Evolutionary conservation across 2,888 invertebrate species (phyloP), one percentile per base, ranked within the genome.

Genomic region (Clostera curtula): DNA sequence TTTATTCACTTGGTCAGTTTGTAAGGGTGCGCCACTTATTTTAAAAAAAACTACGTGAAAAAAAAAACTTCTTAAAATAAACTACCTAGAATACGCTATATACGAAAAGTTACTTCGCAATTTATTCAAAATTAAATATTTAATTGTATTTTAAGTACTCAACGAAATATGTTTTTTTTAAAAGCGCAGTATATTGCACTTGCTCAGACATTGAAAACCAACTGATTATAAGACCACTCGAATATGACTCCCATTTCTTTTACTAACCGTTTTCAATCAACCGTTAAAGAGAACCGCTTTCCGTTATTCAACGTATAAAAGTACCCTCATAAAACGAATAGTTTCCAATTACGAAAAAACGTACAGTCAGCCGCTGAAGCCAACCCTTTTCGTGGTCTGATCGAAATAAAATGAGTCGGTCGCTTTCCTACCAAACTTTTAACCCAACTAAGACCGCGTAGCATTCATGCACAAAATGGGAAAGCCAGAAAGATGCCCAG

Each of bases 401-500:
- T 65, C 60, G 48, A 60, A 72, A 73, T 71, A 67, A 69, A 74
- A 66, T 56, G 56, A 51, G 48, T 52, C 48, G 55, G 56, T 48
- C 61, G 65, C 60, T 68, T 67, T 66, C 36, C 52, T 48, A 49
- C 51, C 65, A 64, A 69, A 72, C 72, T 70, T 66, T 49, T 51
- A 50, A 45, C 51, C 56, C 48, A 60, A 58, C 63, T 57, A 60
- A 55, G 55, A 52, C 47, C 49, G 49, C 55, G 59, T 69, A 64
- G 65, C 68, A 70, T 76, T 76, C 63, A 65, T 65, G 68, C 73
- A 70, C 70, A 72, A 79, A 79, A 79, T 75, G 63, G 74, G 60
- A 72, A 72, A 67, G 59, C 71, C 68, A 66, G 69, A 70, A 77
- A 77, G 62, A 72, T 72, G 68, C 79, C 80, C 79, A 41, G 57